Conservation (phyloP, 2,888 invertebrate genomes). For the Schizaphis graminum region DNA sequence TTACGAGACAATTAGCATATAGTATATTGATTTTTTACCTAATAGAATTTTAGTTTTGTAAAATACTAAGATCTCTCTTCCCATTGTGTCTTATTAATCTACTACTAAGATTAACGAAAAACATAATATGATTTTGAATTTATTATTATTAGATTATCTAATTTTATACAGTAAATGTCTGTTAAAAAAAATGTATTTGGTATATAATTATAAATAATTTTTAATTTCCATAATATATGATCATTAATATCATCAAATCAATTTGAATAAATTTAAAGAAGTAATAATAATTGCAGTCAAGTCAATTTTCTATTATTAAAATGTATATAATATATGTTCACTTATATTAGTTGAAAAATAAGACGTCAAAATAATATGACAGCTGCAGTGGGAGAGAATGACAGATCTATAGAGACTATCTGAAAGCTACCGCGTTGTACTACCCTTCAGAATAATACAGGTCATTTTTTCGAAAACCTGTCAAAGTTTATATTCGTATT, state of each 20-base stretch:
- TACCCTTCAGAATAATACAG: conserved; percentile 15
- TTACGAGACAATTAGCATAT: background rate
- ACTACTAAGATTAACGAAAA: background rate
- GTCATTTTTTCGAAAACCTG: conserved; percentile 44
- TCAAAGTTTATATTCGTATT: conserved; percentile 23
- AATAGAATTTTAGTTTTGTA: background rate
- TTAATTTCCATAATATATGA: background rate
- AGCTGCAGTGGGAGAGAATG: background rate
- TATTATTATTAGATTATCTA: background rate
- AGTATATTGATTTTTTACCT: background rate
- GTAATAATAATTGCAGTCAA: background rate
- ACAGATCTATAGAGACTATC: conserved; percentile 24
- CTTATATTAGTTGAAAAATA: background rate
- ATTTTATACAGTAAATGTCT: background rate
- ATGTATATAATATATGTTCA: background rate
- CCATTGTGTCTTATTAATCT: background rate
- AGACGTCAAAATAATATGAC: conserved; percentile 36
- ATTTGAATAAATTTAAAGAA: background rate
- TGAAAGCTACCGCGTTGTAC: background rate
- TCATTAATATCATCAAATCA: background rate
- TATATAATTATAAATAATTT: background rate
- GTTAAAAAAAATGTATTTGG: background rate
- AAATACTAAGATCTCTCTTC: background rate
- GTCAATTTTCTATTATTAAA: background rate
- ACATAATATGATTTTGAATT: background rate